Evolutionary conservation across 1,140 invertebrate species (phyloP).

Genomic region (Ganaspis sp.): DNA sequence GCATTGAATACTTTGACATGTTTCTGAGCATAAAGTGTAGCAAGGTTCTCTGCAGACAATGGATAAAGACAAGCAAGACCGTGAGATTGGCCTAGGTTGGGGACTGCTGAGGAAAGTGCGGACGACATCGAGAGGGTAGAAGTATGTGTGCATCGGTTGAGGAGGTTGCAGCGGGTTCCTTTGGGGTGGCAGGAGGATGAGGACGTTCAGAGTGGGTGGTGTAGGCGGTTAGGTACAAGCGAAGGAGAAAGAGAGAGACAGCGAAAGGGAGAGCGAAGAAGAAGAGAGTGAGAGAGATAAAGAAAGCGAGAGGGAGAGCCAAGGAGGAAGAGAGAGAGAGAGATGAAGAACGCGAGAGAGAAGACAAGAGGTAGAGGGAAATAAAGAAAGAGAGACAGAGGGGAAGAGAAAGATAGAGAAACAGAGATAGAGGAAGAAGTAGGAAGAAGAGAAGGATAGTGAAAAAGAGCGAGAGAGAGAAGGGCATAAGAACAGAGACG

Average conservation of each 20-base stretch:
- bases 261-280: constrained; percentile 28
- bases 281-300: constrained; percentile 49
- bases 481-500: constrained; percentile 43
- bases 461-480: background rate
- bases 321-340: constrained; percentile 30
- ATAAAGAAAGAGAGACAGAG: constrained; percentile 44
- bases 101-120: constrained; percentile 56
- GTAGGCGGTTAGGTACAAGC: constrained; percentile 40
- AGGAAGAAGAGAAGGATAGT: constrained; percentile 26
- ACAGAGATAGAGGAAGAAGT: constrained; percentile 31
- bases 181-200: constrained; percentile 42
- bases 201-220: constrained; percentile 43
- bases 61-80: constrained; percentile 40
- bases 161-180: constrained; percentile 52
- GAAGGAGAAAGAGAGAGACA: constrained; percentile 36
- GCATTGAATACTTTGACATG: background rate
- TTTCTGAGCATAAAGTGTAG: constrained; percentile 8
- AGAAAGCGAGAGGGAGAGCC: constrained; percentile 34
- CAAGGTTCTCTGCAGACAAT: background rate
- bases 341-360: constrained; percentile 4
- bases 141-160: constrained; percentile 55
- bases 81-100: constrained; percentile 62
- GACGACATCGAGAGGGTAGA: constrained; percentile 52
- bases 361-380: constrained; percentile 42
- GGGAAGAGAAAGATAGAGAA: constrained; percentile 50